Percentiles rank a stretch among this genome's conserved stretches.
These are phyloP conservation scores for Catocala sponsa DNA, from an alignment of 2,888 invertebrate genomes.

Conservation along the genomic window DNA sequence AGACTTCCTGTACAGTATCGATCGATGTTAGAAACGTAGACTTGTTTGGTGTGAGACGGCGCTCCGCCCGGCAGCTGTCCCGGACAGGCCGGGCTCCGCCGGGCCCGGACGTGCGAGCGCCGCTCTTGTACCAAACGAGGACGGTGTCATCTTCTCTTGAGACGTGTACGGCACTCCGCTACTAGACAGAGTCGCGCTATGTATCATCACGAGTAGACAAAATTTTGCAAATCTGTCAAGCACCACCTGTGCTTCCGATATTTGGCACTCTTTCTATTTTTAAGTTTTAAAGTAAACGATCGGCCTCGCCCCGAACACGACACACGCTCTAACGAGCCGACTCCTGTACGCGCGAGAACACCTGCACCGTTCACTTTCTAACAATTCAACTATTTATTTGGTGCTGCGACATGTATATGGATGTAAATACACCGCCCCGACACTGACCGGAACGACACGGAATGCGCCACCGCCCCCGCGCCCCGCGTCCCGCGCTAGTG, in stretches of 20 bases:
- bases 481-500: constrained; percentile 49
- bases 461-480: constrained; percentile 49
- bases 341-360: constrained; percentile 50
- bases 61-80: not conserved
- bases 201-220: constrained; percentile 79
- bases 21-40: constrained; percentile 77
- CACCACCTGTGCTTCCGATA: constrained; percentile 86
- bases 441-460: constrained; percentile 49
- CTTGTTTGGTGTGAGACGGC: constrained; percentile 65
- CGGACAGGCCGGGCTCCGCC: not conserved
- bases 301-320: constrained; percentile 68
- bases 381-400: constrained; percentile 51
- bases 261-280: constrained; percentile 84
- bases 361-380: constrained; percentile 60
- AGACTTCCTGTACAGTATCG: constrained; percentile 67
- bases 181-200: constrained; percentile 69
- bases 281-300: constrained; percentile 63
- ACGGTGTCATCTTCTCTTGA: constrained; percentile 60
- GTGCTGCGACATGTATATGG: constrained; percentile 51
- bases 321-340: constrained; percentile 53
- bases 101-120: constrained; percentile 10
- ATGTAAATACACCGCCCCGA: constrained; percentile 63
- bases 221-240: constrained; percentile 81
- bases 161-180: constrained; percentile 66
- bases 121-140: constrained; percentile 44